Evolutionary conservation across 2,888 invertebrate species (phyloP), one percentile per base, ranked within the genome.

Genomic region (Chalcis sispes): DNA sequence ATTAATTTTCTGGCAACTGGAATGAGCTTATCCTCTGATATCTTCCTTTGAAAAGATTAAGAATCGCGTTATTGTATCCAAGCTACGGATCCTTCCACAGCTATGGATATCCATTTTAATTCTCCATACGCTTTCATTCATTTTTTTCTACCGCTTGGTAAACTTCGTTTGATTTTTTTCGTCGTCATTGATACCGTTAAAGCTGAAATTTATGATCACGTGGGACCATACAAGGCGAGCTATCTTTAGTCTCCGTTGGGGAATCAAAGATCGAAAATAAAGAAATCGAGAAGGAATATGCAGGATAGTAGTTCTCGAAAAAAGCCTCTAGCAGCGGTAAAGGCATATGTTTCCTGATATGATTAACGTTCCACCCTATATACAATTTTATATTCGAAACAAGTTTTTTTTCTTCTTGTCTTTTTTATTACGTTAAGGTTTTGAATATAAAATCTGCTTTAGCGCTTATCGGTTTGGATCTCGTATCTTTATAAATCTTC

Each of bases 191-290:
- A 42, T 42, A 36, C 10, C 10, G 5, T 42, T 42, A 15, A 42
- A 13, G n/a, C 4, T 13, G 2, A 36, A 36, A 36, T 48, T 48
- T 48, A 48, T n/a, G 48, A 5, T 10, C 48, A 5, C 48, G 48
- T 15, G n/a, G n/a, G 18, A n/a, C 15, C 54, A 27, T 0, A 27
- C n/a, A 32, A 42, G 15, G 15, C 7, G 18, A 10, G 59, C 20
- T 7, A 59, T 40, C 36, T 40, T 10, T 13, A n/a, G 7, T 10
- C 20, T 40, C 59, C 40, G 3, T 15, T 40, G 59, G 59, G 59
- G 40, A 59, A 59, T 59, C 40, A 59, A 40, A 59, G 59, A 59
- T 46, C 29, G 15, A 10, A 56, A 56, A 56, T 56, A 15, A 13
- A 50, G 23, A 50, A 23, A 42, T 23, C 18, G 20, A 50, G 50